These are phyloP conservation scores for Hybos culiciformis DNA, from an alignment of 2,888 invertebrate genomes.

Conservation along the genomic window DNA sequence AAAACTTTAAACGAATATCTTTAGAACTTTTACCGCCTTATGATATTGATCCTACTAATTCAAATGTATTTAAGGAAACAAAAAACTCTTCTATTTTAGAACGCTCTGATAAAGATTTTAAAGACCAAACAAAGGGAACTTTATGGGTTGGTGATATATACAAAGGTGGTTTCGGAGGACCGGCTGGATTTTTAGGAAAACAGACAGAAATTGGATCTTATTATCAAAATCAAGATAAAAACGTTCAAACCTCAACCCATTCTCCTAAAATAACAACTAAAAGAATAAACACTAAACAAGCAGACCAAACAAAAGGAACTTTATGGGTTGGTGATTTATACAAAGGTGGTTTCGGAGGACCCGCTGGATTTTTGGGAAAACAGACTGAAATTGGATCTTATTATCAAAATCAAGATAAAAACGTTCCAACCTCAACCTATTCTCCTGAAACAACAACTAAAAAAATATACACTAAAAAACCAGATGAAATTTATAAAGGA, in stretches of 20 bases:
- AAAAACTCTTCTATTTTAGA: no score
- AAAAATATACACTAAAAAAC: not conserved
- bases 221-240: no score
- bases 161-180: not conserved
- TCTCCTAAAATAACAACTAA: no score
- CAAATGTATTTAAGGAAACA: no score
- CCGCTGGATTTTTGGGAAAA: conserved; percentile 4
- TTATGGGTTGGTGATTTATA: not conserved
- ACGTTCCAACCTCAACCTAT: not conserved
- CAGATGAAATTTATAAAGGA: conserved; percentile 11
- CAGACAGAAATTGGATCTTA: not conserved
- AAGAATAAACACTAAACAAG: no score
- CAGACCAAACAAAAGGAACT: not conserved
- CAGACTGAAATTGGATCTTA: not conserved
- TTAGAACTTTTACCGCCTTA: no score
- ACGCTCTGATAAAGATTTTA: no score
- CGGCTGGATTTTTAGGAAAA: conserved; percentile 4
- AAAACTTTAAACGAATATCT: no score
- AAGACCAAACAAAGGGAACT: no score
- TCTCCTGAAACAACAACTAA: not conserved
- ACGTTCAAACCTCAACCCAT: no score
- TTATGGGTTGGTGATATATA: not conserved
- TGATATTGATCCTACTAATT: no score
- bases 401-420: not conserved
- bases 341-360: not conserved